phyloP scores from a whole-genome alignment of 2,888 invertebrate species.

The Philhelius pedissequus region DNA sequence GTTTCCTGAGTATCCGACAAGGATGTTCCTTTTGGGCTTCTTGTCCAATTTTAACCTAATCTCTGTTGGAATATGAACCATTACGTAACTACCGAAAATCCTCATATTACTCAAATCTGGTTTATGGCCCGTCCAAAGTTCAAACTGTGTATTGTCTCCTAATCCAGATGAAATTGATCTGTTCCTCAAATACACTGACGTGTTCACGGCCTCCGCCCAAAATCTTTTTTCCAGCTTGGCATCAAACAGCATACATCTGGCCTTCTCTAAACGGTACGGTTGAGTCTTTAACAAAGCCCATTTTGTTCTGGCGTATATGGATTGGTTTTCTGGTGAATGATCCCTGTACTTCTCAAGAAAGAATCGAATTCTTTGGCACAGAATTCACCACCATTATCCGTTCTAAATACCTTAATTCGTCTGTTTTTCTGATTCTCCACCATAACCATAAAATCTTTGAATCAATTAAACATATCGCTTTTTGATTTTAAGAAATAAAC shows the following conservation, averaged over 20 bases:
- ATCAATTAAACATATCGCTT: conserved; percentile 70
- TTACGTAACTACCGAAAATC: background rate
- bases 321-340: conserved; percentile 21
- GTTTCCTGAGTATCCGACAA: background rate
- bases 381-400: conserved; percentile 71
- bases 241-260: conserved; percentile 70
- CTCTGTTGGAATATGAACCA: background rate
- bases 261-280: conserved; percentile 70
- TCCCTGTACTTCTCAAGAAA: conserved; percentile 57
- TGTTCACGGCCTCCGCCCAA: conserved; percentile 46
- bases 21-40: background rate
- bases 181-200: conserved; percentile 33
- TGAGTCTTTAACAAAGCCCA: conserved; percentile 70
- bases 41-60: background rate
- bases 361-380: conserved; percentile 73
- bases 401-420: conserved; percentile 51
- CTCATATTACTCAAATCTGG: conserved; percentile 70
- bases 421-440: conserved; percentile 70
- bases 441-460: conserved; percentile 70
- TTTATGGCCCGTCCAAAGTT: conserved; percentile 64
- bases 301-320: conserved; percentile 9
- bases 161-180: conserved; percentile 7
- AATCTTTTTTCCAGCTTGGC: conserved; percentile 40
- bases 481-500: conserved; percentile 63
- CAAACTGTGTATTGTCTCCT: background rate